phyloP scores from a whole-genome alignment of 1,140 invertebrate species.

The Drosophila pseudoobscura region DNA sequence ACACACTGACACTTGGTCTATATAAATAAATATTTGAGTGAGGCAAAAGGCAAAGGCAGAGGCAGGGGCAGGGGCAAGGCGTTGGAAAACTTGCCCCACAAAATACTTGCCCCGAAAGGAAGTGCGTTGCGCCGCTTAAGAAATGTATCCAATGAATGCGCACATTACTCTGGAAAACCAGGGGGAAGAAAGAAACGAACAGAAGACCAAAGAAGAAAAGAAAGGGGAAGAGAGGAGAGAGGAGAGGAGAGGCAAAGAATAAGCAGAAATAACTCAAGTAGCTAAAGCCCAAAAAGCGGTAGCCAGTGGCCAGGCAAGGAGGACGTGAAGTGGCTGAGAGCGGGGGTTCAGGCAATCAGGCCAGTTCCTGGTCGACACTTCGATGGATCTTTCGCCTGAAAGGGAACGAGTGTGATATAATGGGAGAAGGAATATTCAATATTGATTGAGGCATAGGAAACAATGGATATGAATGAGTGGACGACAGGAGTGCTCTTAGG shows the following conservation, averaged over 20 bases:
- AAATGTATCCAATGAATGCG: constrained; percentile 62
- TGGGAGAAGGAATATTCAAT: no score
- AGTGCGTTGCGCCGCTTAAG: constrained; percentile 64
- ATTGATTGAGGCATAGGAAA: no score
- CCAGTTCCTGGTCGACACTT: no score
- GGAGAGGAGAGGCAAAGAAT: neutral
- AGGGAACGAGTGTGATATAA: no score
- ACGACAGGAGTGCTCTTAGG: no score
- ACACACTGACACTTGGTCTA: constrained; percentile 47
- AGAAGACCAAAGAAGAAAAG: neutral
- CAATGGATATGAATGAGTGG: no score
- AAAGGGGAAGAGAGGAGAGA: neutral
- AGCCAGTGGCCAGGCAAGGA: no score
- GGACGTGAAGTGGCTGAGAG: no score
- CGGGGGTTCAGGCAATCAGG: no score
- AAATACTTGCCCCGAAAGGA: constrained; percentile 64
- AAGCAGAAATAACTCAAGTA: neutral
- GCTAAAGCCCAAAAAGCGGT: no score
- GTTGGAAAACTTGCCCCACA: constrained; percentile 53
- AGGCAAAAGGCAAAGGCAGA: neutral
- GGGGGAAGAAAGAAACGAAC: neutral
- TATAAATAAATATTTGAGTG: constrained; percentile 57
- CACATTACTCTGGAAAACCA: constrained; percentile 10
- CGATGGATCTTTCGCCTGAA: no score
- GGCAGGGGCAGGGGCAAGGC: no score